Evolutionary conservation across 1,140 invertebrate genomes (phyloP).

Genomic region (Melanaphis sacchari): DNA sequence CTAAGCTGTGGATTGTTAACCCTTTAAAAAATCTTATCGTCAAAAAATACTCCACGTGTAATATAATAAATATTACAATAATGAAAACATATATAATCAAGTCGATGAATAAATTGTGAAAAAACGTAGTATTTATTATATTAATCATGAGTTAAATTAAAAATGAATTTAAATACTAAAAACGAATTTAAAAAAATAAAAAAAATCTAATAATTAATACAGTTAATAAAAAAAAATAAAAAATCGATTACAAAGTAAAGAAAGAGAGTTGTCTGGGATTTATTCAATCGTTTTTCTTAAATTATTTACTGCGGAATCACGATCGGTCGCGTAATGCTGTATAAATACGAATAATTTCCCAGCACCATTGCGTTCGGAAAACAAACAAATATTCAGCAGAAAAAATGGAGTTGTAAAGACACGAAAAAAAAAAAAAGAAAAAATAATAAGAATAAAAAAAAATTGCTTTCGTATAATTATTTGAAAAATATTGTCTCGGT

Average conservation of each 20-base stretch:
- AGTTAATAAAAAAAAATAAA: not conserved
- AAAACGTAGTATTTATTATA: not conserved
- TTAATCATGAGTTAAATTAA: not conserved
- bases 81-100: no score
- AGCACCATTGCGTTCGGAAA: not conserved
- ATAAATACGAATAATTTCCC: not conserved
- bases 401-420: not conserved
- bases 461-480: not conserved
- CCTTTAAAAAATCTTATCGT: no score
- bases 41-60: no score
- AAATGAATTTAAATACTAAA: not conserved
- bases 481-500: not conserved
- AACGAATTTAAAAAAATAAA: not conserved
- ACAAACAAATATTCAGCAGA: not conserved
- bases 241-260: not conserved
- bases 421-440: not conserved
- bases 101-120: not conserved
- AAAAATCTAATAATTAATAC: not conserved
- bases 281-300: not conserved
- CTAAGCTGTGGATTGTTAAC: no score
- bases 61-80: not conserved
- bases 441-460: no score
- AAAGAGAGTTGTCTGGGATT: not conserved
- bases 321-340: not conserved
- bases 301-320: not conserved